Conservation (phyloP, 2,113 vertebrate species). For the Urocynchramus pylzowi region DNA sequence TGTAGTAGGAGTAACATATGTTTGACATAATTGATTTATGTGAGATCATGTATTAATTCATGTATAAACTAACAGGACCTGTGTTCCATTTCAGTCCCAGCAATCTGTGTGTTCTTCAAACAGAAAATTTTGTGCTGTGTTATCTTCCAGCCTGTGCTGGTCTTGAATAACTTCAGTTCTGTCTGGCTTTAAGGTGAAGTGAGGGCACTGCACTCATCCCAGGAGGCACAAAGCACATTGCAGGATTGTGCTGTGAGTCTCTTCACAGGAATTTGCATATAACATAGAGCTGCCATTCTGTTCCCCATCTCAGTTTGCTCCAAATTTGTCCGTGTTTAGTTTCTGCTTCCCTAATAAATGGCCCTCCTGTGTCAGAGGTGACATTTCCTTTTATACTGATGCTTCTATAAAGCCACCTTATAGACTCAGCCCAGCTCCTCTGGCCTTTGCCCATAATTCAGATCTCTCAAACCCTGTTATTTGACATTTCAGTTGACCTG, state of each 20-base stretch:
- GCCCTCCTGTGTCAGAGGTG: not conserved
- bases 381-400: not conserved
- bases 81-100: not conserved
- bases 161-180: not conserved
- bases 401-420: not conserved
- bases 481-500: not conserved
- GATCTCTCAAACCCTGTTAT: not conserved
- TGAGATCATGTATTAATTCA: not conserved
- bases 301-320: not conserved
- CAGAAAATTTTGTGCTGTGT: not conserved
- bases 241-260: not conserved
- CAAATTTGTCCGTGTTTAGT: not conserved
- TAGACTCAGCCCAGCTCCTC: not conserved
- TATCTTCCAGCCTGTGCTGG: not conserved
- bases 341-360: not conserved
- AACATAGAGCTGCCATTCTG: not conserved
- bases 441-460: slow-evolving; percentile 39
- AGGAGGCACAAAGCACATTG: not conserved
- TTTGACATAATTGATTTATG: slow-evolving; percentile 6
- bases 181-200: not conserved
- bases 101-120: not conserved
- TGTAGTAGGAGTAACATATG: not conserved
- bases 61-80: not conserved
- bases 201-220: not conserved
- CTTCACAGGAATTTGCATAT: not conserved